Conservation (phyloP, 1,140 invertebrate species). For the Microplitis demolitor region DNA sequence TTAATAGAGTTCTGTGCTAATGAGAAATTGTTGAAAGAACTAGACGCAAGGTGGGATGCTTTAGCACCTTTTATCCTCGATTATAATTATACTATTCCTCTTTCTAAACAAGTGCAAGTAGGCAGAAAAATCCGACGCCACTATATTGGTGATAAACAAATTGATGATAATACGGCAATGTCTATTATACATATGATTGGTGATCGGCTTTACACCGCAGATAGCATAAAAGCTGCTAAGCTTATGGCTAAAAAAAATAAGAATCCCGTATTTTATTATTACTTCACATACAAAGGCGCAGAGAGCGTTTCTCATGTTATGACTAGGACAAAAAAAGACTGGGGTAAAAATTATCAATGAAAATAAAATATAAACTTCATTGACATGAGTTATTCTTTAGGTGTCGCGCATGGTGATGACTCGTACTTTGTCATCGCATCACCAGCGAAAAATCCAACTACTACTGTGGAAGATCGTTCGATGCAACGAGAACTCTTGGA, state of each 20-base stretch:
- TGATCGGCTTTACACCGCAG: conserved; percentile 65
- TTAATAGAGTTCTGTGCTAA: conserved; percentile 60
- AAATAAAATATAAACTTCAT: background rate
- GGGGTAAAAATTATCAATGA: conserved; percentile 60
- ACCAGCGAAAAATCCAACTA: conserved; percentile 42
- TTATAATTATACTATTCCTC: conserved; percentile 66
- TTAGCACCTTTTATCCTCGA: conserved; percentile 66
- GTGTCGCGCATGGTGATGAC: conserved; percentile 69
- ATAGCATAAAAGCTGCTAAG: conserved; percentile 63
- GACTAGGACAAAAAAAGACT: conserved; percentile 57
- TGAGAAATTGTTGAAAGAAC: conserved; percentile 53
- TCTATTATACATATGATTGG: conserved; percentile 60
- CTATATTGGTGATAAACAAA: conserved; percentile 62
- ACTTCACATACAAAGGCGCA: conserved; percentile 63
- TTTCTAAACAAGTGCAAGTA: conserved; percentile 51
- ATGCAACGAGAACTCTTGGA: conserved; percentile 64
- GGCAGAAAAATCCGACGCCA: conserved; percentile 63
- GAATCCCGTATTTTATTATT: conserved; percentile 67
- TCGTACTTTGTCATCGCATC: conserved; percentile 52
- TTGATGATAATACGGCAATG: conserved; percentile 42
- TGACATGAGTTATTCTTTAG: conserved; percentile 41
- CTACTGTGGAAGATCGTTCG: conserved; percentile 50
- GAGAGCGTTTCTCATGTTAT: conserved; percentile 62
- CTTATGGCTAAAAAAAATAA: conserved; percentile 62
- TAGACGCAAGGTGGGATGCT: conserved; percentile 65